Evolutionary conservation across 2,888 invertebrate genomes (phyloP).

Genomic region (Synanthedon myopaeformis): DNA sequence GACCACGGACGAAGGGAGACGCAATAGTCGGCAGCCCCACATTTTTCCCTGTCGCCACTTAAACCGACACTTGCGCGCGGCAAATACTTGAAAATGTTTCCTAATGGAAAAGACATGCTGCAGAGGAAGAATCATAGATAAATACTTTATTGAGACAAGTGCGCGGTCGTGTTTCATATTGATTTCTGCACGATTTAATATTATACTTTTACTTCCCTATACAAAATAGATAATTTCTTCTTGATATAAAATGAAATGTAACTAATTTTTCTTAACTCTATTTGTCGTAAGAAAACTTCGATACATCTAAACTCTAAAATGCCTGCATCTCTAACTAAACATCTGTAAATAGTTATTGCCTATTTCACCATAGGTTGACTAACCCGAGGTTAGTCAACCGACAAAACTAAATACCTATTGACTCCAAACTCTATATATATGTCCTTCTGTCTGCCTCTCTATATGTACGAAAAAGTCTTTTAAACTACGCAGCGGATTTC

Average conservation of each 20-base stretch:
- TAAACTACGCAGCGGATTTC: no score
- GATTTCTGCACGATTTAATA: conserved; percentile 26
- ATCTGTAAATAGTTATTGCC: background rate
- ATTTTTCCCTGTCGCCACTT: conserved; percentile 52
- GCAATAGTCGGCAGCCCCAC: conserved; percentile 11
- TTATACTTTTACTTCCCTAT: background rate
- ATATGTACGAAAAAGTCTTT: no score
- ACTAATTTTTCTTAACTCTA: no score
- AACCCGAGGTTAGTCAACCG: no score
- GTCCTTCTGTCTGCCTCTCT: no score
- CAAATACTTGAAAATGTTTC: conserved; percentile 60
- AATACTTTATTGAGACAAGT: conserved; percentile 67
- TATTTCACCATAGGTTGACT: no score
- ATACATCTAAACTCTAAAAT: no score
- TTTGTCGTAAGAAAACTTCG: no score
- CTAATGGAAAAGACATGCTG: conserved; percentile 70
- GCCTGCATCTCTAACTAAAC: background rate
- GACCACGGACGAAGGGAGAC: conserved; percentile 2
- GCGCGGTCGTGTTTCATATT: conserved; percentile 39
- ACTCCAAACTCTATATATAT: no score
- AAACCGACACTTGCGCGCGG: conserved; percentile 51
- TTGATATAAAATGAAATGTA: no score
- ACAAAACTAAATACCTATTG: background rate
- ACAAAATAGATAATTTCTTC: no score
- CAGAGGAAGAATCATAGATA: conserved; percentile 49